Conservation (phyloP, 2,888 invertebrate species). For the Tribolium freemani region DNA sequence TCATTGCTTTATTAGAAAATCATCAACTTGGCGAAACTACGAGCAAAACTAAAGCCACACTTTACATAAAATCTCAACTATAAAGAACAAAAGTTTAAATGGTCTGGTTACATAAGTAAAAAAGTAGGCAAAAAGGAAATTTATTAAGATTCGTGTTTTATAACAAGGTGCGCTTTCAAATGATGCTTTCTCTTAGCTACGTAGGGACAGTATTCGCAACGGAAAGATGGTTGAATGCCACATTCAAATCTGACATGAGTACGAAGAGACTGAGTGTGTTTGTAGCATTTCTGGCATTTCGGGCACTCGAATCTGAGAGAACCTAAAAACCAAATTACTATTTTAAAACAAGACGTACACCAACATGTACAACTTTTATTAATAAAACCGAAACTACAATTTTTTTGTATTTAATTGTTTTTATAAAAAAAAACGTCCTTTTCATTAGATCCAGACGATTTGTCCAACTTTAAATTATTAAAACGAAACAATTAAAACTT, state of each 20-base stretch:
- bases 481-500: too few species aligned
- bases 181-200: conserved; percentile 43
- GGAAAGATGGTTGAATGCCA: conserved; percentile 40
- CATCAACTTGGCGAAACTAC: neutral
- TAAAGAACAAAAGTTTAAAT: conserved; percentile 5
- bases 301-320: conserved; percentile 26
- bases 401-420: too few species aligned
- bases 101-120: neutral
- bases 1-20: conserved; percentile 11
- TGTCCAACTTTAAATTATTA: too few species aligned
- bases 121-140: neutral
- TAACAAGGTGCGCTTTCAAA: conserved; percentile 39
- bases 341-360: neutral
- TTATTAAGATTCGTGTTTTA: conserved; percentile 30
- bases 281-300: conserved; percentile 48
- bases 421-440: neutral
- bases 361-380: neutral
- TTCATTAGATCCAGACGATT: too few species aligned
- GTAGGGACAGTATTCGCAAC: conserved; percentile 41
- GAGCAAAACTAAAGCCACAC: conserved; percentile 19
- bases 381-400: neutral
- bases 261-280: conserved; percentile 37
- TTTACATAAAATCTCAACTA: neutral
- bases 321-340: conserved; percentile 32
- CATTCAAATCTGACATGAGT: conserved; percentile 42